phyloP scores from a whole-genome alignment of 2,113 vertebrate genomes.

The Sylvilagus bachmani region DNA sequence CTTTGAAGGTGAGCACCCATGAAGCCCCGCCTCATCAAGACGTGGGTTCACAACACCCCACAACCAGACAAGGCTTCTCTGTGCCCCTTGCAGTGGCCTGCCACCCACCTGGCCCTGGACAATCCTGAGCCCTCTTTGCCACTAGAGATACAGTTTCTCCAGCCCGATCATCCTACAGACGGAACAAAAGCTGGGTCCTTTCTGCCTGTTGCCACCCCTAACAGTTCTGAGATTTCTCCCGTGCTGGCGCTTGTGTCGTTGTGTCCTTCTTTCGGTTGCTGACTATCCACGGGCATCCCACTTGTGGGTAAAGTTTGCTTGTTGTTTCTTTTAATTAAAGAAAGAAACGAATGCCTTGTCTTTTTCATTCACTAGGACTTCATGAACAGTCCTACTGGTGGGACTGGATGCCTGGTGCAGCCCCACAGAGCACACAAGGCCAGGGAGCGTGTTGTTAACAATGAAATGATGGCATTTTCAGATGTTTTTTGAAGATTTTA shows the following conservation, averaged over 20 bases:
- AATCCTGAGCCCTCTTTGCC: neutral
- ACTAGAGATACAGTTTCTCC: neutral
- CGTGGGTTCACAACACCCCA: neutral
- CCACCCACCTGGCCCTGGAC: neutral
- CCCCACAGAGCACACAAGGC: neutral
- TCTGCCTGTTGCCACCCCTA: neutral
- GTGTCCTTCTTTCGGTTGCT: neutral
- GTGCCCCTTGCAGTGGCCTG: neutral
- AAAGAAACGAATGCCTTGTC: neutral
- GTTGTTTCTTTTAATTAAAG: neutral
- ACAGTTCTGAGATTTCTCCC: neutral
- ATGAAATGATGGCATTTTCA: too few relatives aligned
- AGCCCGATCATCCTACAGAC: neutral
- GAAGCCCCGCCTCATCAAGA: neutral
- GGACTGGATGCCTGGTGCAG: neutral
- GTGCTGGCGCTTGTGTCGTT: fast-evolving
- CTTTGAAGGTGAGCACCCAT: neutral
- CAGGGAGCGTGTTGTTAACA: neutral
- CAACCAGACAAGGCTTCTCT: neutral
- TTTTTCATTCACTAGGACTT: neutral
- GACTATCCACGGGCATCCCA: neutral
- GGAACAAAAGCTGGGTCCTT: neutral
- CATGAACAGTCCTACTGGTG: neutral
- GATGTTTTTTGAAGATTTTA: too few relatives aligned
- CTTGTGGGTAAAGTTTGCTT: neutral